Evolutionary conservation across 2,797 vertebrate genomes (phyloP), one percentile per base, ranked within the genome.

Genomic region (Chrysolophus pictus): DNA sequence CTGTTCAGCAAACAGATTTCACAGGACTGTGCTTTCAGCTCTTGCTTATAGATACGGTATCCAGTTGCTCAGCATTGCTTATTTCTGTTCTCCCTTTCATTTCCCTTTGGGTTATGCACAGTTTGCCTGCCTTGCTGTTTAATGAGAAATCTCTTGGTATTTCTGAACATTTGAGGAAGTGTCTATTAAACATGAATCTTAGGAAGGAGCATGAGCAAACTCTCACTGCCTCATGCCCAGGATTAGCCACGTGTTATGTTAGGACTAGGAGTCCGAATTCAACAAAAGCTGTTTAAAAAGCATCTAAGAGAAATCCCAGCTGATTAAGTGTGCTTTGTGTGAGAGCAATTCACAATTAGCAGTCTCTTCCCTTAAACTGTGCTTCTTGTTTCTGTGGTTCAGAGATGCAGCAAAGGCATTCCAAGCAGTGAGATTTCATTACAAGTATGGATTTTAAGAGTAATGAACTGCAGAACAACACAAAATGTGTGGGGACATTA

Each of bases 1-100:
- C 71, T 91, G 72, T 65, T 77, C 24, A 78, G 91, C 81, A 85
- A 87, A 41, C 1, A 1, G 8, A 9, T 84, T 90, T 74, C 46
- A 42, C 35, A 37, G 87, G 72, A 14, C 2, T 78, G 42, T 90
- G 33, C 74, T 84, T 73, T 71, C 23, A 73, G 35, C 41, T 51
- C 11, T 9, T 67, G 28, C 44, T 91, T 42, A 64, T 67, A 77
- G 42, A 16, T 64, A 31, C 0, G 0, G 56, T 12, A 16, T 55
- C 23, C n/a, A 6, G 42, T 88, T 83, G 75, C 69, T 69, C 83
- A 29, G 63, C 0, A 0, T 14, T 41, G 14, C 39, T 69, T 68
- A 76, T 96, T 96, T 95, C 94, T 95, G 80, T 96, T 96, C 96
- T 95, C 85, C 71, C 87, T 96, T 96, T 95, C 53, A 0, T 94